Evolutionary conservation across 2,797 vertebrate species (phyloP).

Genomic region (Brachymystax lenok): DNA sequence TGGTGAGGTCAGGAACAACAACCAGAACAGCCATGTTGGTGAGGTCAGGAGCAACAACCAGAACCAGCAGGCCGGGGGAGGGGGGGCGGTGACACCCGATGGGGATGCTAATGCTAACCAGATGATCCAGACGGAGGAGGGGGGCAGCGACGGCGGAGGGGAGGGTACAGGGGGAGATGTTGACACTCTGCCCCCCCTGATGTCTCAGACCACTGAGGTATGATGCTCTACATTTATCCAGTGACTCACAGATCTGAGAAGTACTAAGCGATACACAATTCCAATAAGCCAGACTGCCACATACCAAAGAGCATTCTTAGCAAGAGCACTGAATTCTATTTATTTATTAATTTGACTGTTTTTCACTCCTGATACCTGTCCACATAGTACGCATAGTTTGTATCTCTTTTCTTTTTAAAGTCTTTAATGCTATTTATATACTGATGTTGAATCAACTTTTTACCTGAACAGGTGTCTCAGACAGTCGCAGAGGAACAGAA

Average conservation of each 20-base stretch:
- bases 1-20: conserved; percentile 83
- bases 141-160: conserved; percentile 22
- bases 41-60: conserved; percentile 86
- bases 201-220: conserved; percentile 54
- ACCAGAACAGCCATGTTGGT: conserved; percentile 72
- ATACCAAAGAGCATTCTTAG: no score
- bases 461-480: background rate
- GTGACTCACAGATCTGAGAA: no score
- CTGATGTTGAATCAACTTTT: background rate
- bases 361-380: no score
- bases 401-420: background rate
- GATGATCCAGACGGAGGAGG: conserved; percentile 67
- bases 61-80: conserved; percentile 36
- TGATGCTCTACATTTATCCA: no score
- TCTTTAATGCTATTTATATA: background rate
- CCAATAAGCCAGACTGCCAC: no score
- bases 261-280: no score
- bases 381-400: no score
- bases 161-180: conserved; percentile 40
- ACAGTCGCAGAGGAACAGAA: conserved; percentile 58
- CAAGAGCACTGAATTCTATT: no score
- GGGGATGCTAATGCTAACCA: conserved; percentile 91
- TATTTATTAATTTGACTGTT: no score
- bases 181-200: conserved; percentile 58
- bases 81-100: conserved; percentile 47